phyloP scores from a whole-genome alignment of 2,113 vertebrate species.

The Cryptotis parvus region DNA sequence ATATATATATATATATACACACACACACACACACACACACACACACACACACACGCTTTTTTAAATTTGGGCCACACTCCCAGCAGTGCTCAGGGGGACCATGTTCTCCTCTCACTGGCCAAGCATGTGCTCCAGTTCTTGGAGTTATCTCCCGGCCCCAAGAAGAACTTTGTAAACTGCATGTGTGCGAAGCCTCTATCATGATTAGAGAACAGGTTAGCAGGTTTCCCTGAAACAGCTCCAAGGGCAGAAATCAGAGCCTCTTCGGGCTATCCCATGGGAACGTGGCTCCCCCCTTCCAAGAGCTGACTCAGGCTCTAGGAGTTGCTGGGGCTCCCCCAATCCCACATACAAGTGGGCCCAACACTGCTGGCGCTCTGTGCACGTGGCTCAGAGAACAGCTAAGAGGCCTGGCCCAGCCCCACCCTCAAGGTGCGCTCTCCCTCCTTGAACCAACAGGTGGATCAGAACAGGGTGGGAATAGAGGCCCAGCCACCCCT shows the following conservation, averaged over 20 bases:
- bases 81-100: too few species aligned
- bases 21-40: too few species aligned
- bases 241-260: not conserved
- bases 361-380: constrained; percentile 30
- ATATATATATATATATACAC: not conserved
- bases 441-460: constrained; percentile 63
- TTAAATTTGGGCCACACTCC: too few species aligned
- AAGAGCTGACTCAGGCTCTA: constrained; percentile 61
- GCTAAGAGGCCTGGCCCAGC: not conserved
- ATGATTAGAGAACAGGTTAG: not conserved
- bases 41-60: too few species aligned
- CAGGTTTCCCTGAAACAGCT: not conserved
- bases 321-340: constrained; percentile 55
- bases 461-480: not conserved
- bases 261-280: constrained; percentile 10
- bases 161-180: not conserved
- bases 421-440: constrained; percentile 42
- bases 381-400: constrained; percentile 11
- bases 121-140: too few species aligned
- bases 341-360: too few species aligned
- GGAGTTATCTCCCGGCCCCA: too few species aligned
- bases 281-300: constrained; percentile 29
- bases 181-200: not conserved
- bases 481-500: not conserved
- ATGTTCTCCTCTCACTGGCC: too few species aligned